Base-by-base conservation (phyloP, 64 coral and sea anemone genomes). In the Pocillopora verrucosa region DNA sequence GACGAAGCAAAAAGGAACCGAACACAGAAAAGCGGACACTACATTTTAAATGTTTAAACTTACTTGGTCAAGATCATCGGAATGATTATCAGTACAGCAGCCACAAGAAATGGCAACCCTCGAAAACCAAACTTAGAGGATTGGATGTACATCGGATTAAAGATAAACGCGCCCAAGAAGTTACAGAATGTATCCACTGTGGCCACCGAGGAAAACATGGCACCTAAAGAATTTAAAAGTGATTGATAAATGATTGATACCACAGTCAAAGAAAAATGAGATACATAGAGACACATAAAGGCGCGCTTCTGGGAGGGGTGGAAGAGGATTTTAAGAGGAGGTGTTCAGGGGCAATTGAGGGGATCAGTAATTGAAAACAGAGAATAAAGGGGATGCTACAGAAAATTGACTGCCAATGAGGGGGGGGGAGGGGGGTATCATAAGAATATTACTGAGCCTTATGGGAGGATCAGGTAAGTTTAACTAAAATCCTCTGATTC, bases 141-240 rank as follows among this genome's bases (percentile, higher is more conserved):
- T 74, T 57, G 16, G 58, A 90, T 90, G 77, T 94, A 94, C 58
- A 94, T 90, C 62, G 89, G 93, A 61, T 94, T 94, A 61, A 94
- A 94, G 57, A 91, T 68, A 13, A 79, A 90, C 1, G 93, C 88
- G 4, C 88, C 88, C 6, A 65, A 34, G 36, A 94, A 86, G 34
- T 86, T 91, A 58, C 88, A 90, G 10, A 94, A 80, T 26, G 88
- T 89, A 26, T 88, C 87, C 45, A 94, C 83, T 64, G 88, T 84
- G 12, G 80, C 74, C 30, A 94, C 88, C 0, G 83, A 83, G 20
- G 93, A 90, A 61, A 94, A 94, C 56, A 88, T 65, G 62, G 93
- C 82, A 61, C 93, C 93, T 94, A 76, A 22, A 57, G 36, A 61
- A 45, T 35, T 4, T 61, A 74, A 83, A 61, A 75, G 7, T 13